Percentiles rank a stretch among this genome's conserved stretches.
Evolutionary conservation across 92 coral and sea anemone genomes (phyloP).

Genomic region (Metridium senile): DNA sequence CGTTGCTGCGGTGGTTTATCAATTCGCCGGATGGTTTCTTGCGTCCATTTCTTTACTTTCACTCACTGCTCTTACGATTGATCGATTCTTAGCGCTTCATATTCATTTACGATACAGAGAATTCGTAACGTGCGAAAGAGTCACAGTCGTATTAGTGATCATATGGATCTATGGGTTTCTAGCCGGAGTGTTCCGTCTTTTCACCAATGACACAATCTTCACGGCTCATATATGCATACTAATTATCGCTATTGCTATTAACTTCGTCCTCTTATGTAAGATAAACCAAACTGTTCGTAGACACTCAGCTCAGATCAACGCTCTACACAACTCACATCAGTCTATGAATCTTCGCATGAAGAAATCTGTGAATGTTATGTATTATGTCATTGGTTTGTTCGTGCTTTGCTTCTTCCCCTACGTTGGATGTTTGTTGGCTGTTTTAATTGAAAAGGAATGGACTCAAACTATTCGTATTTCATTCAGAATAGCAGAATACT

Average conservation of each 20-base stretch:
- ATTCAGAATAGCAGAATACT: neutral
- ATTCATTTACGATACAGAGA: constrained; percentile 20
- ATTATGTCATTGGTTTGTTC: constrained; percentile 11
- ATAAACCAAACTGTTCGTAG: constrained; percentile 19
- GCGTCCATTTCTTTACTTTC: constrained; percentile 3
- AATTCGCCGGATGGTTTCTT: neutral
- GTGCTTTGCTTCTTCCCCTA: constrained; percentile 24
- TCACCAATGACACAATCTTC: neutral
- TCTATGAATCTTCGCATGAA: constrained; percentile 19
- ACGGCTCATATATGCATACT: neutral
- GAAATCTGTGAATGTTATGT: constrained; percentile 16
- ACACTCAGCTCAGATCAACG: constrained; percentile 21
- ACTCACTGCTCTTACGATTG: constrained; percentile 14
- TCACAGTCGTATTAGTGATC: neutral
- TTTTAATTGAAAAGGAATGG: neutral
- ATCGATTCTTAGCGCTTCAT: constrained; percentile 26
- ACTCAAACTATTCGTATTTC: neutral
- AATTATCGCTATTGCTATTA: neutral
- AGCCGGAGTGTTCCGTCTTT: neutral
- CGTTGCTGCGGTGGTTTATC: neutral
- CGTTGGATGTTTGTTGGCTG: neutral
- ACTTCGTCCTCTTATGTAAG: neutral
- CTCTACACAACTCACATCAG: constrained; percentile 7
- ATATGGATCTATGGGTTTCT: neutral
- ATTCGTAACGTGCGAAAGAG: constrained; percentile 9